Conservation (phyloP, 2,888 invertebrate genomes). For the Argyra leucocephala region DNA sequence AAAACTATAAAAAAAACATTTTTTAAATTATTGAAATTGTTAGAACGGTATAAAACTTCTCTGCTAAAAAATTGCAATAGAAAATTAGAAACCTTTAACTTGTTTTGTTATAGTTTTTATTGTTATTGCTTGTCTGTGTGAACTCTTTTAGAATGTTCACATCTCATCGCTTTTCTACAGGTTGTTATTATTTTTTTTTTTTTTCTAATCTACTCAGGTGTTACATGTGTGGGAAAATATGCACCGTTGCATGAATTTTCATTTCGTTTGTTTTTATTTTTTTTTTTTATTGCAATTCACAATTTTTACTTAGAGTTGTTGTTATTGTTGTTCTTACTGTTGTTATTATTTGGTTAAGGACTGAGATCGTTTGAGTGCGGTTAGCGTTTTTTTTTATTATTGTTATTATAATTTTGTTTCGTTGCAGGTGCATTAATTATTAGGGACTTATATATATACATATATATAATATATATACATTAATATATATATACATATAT, state of each 20-base stretch:
- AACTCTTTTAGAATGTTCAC: not conserved
- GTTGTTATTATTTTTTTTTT: not conserved
- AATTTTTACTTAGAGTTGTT: too few relatives aligned
- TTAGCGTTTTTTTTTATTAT: not conserved
- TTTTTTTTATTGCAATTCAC: not conserved
- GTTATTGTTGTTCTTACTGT: not conserved
- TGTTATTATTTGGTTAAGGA: not conserved
- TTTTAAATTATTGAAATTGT: too few relatives aligned
- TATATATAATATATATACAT: not conserved
- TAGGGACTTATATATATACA: not conserved
- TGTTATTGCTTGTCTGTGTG: not conserved
- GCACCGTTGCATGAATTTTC: constrained; percentile 6
- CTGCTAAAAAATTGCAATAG: too few relatives aligned
- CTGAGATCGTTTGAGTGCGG: not conserved
- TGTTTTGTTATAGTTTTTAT: not conserved
- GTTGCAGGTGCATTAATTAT: not conserved
- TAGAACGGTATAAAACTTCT: too few relatives aligned
- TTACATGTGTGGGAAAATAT: constrained; percentile 4
- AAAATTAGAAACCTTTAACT: too few relatives aligned
- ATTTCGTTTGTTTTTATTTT: too few relatives aligned
- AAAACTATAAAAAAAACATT: too few relatives aligned
- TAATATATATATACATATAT: not conserved
- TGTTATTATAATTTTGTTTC: not conserved
- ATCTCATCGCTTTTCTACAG: not conserved
- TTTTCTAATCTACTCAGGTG: constrained; percentile 2